A percentile compares a stretch with the other conserved stretches of the same genome.
Conservation (phyloP, 2,113 vertebrate species). For the Abramis brama region DNA sequence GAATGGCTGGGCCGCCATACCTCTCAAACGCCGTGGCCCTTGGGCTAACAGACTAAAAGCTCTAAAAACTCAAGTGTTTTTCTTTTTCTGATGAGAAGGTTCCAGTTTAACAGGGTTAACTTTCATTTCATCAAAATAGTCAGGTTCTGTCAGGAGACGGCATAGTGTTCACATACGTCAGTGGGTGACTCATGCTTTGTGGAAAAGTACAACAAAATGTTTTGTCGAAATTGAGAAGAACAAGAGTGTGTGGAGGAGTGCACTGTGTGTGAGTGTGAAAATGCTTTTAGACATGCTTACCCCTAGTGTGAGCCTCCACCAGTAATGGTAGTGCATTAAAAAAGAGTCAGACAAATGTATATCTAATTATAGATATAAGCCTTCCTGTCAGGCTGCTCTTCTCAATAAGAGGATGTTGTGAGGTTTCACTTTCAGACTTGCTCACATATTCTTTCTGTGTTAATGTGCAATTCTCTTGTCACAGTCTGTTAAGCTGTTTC, state of each 20-base stretch:
- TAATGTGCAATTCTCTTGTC: neutral
- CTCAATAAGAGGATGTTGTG: slow-evolving; percentile 52
- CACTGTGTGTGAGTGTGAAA: slow-evolving; percentile 16
- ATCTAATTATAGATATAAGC: slow-evolving; percentile 53
- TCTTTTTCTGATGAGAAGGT: neutral
- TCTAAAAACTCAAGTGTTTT: neutral
- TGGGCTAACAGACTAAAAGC: neutral
- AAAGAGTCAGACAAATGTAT: slow-evolving; percentile 35
- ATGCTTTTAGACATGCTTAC: slow-evolving; percentile 33
- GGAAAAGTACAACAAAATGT: slow-evolving; percentile 2
- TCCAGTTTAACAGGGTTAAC: neutral
- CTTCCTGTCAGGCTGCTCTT: slow-evolving; percentile 60
- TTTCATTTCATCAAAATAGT: neutral
- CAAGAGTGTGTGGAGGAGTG: neutral
- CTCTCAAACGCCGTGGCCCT: too few species aligned
- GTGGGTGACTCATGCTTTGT: slow-evolving; percentile 19
- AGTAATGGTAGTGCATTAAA: slow-evolving; percentile 22
- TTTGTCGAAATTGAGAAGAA: neutral
- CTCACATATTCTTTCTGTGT: neutral
- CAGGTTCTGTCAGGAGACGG: neutral
- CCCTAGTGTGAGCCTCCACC: neutral
- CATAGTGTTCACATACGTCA: neutral
- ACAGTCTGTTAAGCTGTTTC: neutral
- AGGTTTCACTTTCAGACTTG: slow-evolving; percentile 44
- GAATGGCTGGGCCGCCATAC: too few species aligned